Conservation (phyloP, 2,797 vertebrate genomes). For the Galaxias olidus region DNA sequence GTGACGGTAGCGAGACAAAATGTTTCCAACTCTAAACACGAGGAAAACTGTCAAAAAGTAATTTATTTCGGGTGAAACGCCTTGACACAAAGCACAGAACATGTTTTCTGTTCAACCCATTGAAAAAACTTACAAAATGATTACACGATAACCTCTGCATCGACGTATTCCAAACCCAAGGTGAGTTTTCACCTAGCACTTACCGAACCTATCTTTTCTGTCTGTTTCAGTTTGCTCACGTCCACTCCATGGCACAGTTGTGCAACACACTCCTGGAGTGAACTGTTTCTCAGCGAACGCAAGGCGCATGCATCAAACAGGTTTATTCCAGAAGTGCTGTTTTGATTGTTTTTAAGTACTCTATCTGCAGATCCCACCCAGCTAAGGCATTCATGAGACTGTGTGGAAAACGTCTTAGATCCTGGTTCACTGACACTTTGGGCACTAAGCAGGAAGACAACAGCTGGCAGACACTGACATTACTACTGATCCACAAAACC, state of each 20-base stretch:
- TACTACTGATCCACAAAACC: slow-evolving; percentile 6
- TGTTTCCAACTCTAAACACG: too few species aligned
- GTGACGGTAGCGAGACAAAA: too few species aligned
- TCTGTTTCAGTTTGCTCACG: too few species aligned
- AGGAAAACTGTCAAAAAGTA: too few species aligned
- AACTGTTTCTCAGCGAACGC: too few species aligned
- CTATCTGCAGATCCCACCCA: slow-evolving; percentile 16
- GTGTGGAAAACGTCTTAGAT: slow-evolving; percentile 29
- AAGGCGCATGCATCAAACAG: slow-evolving; percentile 3
- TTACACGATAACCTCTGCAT: slow-evolving; percentile 6
- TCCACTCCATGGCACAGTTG: too few species aligned
- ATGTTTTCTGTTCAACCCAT: background rate
- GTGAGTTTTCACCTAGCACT: too few species aligned
- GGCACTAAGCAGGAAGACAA: slow-evolving; percentile 21
- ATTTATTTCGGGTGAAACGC: too few species aligned
- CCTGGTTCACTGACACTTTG: slow-evolving; percentile 18
- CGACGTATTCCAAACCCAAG: too few species aligned
- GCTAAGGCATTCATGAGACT: slow-evolving; percentile 28
- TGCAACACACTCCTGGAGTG: too few species aligned
- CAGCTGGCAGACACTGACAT: slow-evolving; percentile 45
- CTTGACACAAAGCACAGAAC: too few species aligned
- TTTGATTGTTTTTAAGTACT: background rate
- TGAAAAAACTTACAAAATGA: background rate
- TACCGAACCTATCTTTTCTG: too few species aligned
- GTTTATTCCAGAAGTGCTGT: background rate